Conservation (phyloP, 2,113 vertebrate species). For the Mellivora capensis region DNA sequence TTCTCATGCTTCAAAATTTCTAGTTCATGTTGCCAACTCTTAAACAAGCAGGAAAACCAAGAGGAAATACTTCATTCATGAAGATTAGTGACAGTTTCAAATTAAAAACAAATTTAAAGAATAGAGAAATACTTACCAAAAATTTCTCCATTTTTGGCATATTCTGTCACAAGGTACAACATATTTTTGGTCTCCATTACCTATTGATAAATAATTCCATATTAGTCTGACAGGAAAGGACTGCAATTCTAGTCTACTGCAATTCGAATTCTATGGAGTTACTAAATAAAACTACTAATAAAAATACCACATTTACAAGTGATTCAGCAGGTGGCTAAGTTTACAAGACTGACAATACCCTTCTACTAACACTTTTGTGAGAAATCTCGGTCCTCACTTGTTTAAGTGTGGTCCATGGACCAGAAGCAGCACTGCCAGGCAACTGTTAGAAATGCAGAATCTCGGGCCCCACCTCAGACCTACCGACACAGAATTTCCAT, state of each 20-base stretch:
- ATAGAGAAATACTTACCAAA: constrained; percentile 89
- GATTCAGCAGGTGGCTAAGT: neutral
- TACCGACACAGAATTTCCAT: neutral
- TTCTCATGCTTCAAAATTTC: constrained; percentile 6
- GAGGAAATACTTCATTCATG: constrained; percentile 13
- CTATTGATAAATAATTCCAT: constrained; percentile 79
- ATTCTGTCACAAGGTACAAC: constrained; percentile 98
- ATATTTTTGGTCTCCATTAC: constrained; percentile 99
- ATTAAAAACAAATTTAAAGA: constrained; percentile 9
- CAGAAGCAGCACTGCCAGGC: neutral
- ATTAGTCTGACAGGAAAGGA: constrained; percentile 47
- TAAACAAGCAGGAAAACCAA: constrained; percentile 23
- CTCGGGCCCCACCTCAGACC: neutral
- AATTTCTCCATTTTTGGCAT: constrained; percentile 98
- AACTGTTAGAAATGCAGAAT: neutral
- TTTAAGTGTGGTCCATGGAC: neutral
- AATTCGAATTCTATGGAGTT: neutral
- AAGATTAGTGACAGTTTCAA: constrained; percentile 2
- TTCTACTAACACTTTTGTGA: neutral
- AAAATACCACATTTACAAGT: neutral
- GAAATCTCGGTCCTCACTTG: neutral
- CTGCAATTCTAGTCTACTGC: neutral
- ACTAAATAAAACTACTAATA: neutral
- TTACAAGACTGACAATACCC: neutral
- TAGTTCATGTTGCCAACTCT: constrained; percentile 12